These are phyloP conservation scores for Argyrosomus regius DNA, from an alignment of 2,797 vertebrate species.

Conservation along the genomic window DNA sequence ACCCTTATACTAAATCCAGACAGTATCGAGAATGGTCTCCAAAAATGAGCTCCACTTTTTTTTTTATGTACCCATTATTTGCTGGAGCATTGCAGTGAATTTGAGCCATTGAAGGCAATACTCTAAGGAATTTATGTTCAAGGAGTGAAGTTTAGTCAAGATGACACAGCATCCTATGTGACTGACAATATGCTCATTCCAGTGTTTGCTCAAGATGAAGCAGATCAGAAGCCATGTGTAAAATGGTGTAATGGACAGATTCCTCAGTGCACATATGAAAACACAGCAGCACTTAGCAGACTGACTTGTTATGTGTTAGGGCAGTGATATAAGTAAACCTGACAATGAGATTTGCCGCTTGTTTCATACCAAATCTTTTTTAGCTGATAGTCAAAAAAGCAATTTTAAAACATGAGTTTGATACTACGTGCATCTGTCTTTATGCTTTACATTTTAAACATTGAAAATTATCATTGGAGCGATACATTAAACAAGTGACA, in stretches of 20 bases:
- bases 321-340: not conserved
- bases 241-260: constrained; percentile 14
- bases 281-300: not conserved
- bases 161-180: constrained; percentile 7
- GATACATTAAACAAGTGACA: not conserved
- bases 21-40: not conserved
- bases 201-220: constrained; percentile 14
- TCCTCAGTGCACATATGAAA: constrained; percentile 1
- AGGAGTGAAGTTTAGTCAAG: not conserved
- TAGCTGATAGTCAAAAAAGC: not conserved
- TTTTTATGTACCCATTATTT: not conserved
- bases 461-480: not conserved
- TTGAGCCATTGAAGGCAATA: not conserved
- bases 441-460: not conserved
- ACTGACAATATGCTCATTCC: constrained; percentile 14
- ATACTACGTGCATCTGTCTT: not conserved
- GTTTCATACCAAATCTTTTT: not conserved
- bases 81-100: not conserved
- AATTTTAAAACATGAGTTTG: not conserved
- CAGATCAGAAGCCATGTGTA: constrained; percentile 11
- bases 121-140: not conserved
- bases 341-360: not conserved
- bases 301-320: not conserved
- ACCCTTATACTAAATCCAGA: not conserved
- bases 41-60: not conserved